Evolutionary conservation across 2,113 vertebrate species (phyloP).

Genomic region (Axis porcinus): DNA sequence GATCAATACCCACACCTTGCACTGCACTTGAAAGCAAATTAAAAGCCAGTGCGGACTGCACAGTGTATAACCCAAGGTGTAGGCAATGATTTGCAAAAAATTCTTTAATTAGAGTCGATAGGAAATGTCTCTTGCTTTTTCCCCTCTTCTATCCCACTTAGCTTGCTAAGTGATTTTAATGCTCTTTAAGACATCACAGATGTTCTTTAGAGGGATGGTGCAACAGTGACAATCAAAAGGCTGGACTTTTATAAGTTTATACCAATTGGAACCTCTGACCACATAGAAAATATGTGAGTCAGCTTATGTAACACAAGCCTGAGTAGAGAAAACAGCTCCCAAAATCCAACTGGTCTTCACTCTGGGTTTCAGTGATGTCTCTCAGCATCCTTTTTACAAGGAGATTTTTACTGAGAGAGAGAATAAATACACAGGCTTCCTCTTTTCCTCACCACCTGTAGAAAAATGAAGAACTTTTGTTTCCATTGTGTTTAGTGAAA

Average conservation of each 20-base stretch:
- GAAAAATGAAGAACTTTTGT: background rate
- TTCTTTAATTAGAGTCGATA: constrained; percentile 33
- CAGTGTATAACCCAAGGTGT: background rate
- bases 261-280: background rate
- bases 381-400: background rate
- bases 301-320: background rate
- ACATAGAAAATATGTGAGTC: background rate
- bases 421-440: background rate
- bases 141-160: background rate
- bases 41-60: background rate
- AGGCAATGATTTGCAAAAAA: constrained; percentile 51
- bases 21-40: constrained; percentile 69
- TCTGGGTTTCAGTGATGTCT: background rate
- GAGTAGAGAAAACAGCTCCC: constrained; percentile 8
- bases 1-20: constrained; percentile 72
- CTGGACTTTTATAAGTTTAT: background rate
- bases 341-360: background rate
- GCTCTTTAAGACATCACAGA: constrained; percentile 15
- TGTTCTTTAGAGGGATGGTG: background rate
- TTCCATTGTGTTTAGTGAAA: background rate
- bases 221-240: background rate
- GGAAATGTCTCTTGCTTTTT: background rate
- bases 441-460: background rate
- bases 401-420: background rate
- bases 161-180: constrained; percentile 18